Conservation (phyloP, 2,797 vertebrate genomes). For the Cryptoprocta ferox region DNA sequence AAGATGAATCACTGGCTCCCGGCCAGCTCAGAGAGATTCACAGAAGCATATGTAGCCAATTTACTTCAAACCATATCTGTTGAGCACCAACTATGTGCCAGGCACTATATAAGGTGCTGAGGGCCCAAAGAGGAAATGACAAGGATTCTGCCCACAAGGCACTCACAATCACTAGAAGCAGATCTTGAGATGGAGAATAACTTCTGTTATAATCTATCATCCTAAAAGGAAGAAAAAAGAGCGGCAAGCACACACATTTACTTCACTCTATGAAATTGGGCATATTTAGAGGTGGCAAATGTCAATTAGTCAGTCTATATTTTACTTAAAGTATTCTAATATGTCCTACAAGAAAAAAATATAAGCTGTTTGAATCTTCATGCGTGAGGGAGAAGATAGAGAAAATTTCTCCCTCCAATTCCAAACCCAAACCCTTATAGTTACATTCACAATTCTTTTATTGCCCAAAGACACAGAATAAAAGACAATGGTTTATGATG, state of each 20-base stretch:
- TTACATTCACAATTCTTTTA: constrained; percentile 82
- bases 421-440: constrained; percentile 57
- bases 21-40: constrained; percentile 56
- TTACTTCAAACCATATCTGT: neutral
- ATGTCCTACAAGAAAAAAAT: constrained; percentile 77
- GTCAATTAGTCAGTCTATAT: constrained; percentile 77
- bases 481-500: constrained; percentile 89
- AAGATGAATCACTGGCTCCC: constrained; percentile 53
- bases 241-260: constrained; percentile 80
- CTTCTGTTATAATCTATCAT: constrained; percentile 75
- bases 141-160: constrained; percentile 67
- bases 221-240: constrained; percentile 81
- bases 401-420: constrained; percentile 62
- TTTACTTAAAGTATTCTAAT: constrained; percentile 82
- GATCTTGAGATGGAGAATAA: constrained; percentile 75
- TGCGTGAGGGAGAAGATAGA: constrained; percentile 83
- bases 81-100: constrained; percentile 23
- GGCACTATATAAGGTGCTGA: constrained; percentile 20
- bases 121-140: constrained; percentile 29
- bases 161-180: constrained; percentile 76
- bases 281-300: constrained; percentile 65
- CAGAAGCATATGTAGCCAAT: constrained; percentile 36
- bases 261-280: constrained; percentile 80
- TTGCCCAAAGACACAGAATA: constrained; percentile 89
- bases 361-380: constrained; percentile 83